Percentiles rank a stretch among this genome's conserved stretches.
Evolutionary conservation across 2,113 vertebrate species (phyloP).

Genomic region (Datnioides undecimradiatus): DNA sequence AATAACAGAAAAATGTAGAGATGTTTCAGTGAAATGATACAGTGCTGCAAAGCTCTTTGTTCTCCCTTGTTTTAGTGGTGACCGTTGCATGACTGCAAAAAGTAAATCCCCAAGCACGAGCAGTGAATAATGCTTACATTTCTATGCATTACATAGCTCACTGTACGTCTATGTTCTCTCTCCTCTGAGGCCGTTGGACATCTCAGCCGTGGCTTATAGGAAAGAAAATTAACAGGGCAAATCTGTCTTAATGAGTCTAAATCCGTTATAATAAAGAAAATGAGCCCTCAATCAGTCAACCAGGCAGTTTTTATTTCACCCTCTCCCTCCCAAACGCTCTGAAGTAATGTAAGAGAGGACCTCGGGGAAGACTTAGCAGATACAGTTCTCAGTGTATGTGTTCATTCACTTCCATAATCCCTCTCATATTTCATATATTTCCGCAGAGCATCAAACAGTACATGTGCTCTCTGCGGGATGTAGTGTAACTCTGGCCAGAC

Average conservation of each 20-base stretch:
- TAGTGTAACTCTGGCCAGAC: conserved; percentile 16
- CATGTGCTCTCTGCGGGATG: conserved; percentile 40
- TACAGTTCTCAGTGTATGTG: conserved; percentile 35
- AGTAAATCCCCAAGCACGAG: conserved; percentile 15
- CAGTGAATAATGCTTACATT: conserved; percentile 28
- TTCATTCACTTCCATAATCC: conserved; percentile 61
- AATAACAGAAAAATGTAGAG: not conserved
- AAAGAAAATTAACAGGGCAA: conserved; percentile 54
- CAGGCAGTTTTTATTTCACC: conserved; percentile 58
- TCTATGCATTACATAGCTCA: conserved; percentile 27
- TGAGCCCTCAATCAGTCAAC: conserved; percentile 60
- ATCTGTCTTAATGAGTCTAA: conserved; percentile 68
- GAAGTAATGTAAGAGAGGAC: conserved; percentile 53
- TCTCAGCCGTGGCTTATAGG: conserved; percentile 32
- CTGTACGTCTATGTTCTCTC: not conserved
- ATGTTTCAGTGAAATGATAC: not conserved
- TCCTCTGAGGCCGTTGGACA: conserved; percentile 29
- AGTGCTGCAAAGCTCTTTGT: not conserved
- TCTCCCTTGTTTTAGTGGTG: not conserved
- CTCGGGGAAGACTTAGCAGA: conserved; percentile 64
- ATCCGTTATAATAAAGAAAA: conserved; percentile 68
- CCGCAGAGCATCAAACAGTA: conserved; percentile 40
- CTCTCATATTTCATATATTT: conserved; percentile 63
- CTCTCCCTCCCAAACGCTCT: conserved; percentile 44
- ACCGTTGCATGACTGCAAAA: not conserved